Base-by-base conservation (phyloP, 2,113 vertebrate genomes). In the Nibea albiflora region DNA sequence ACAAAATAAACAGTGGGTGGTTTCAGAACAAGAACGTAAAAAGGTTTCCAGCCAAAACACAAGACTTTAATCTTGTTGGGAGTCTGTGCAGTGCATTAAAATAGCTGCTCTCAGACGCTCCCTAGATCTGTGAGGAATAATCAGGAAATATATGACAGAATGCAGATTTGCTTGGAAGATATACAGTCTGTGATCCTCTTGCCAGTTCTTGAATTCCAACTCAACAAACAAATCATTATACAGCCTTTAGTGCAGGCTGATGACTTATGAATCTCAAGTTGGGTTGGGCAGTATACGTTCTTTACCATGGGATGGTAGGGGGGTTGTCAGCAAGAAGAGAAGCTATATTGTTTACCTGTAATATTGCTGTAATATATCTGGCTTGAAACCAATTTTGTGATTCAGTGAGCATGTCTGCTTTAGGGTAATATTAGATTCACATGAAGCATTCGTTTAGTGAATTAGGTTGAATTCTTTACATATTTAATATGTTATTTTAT, bases 71-170 rank as follows among this genome's bases (percentile, higher is more conserved):
- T 78, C 11, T 60, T 60, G n/a, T 28, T 26, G 31, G 19, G 20
- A 58, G 50, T 72, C 47, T 54, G n/a, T 58, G 61, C 62, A 46
- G 9, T 54, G 57, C 46, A 61, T 76, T n/a, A 54, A 83, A 80
- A 78, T 71, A 73, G 68, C 64, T 76, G 44, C 5, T 39, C 52
- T 63, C 72, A 83, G 73, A 77, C 57, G 65, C 46, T 78, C 17
- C 6, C 4, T 0, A 46, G 58, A 64, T 49, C 73, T 78, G 54
- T 26, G 11, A 73, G 63, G 50, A 74, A 50, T 24, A 24, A 24
- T 66, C 20, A 14, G 28, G 31, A 66, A 58, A 70, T 50, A 71
- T 52, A 65, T 44, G 35, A 76, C 58, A 71, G 28, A 52, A 72
- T 58, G 60, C 61, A 53, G 46, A 72, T 39, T 28, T 42, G 49